Percentiles rank a stretch among this genome's conserved stretches.
These are phyloP conservation scores for Chlorodrepanis virens DNA, from an alignment of 2,113 vertebrate genomes.

Conservation along the genomic window DNA sequence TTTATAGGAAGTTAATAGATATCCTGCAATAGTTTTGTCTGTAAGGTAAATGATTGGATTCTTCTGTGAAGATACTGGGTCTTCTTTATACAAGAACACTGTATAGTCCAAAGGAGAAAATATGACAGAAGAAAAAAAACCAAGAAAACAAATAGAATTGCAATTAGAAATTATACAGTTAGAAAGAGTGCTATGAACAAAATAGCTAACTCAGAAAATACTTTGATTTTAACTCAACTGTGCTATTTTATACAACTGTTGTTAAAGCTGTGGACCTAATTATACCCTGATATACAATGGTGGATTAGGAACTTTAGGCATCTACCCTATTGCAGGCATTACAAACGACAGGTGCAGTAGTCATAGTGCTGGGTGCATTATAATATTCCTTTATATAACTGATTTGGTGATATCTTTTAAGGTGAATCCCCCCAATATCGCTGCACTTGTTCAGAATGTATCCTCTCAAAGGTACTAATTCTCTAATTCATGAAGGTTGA, in stretches of 20 bases:
- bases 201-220: not conserved
- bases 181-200: not conserved
- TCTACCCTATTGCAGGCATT: not conserved
- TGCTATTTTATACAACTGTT: not conserved
- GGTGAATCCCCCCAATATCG: rapidly evolving
- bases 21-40: not conserved
- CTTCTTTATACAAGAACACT: not conserved
- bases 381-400: not conserved
- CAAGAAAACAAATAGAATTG: not conserved
- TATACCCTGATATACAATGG: not conserved
- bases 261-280: not conserved
- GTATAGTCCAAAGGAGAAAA: not conserved
- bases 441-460: not conserved
- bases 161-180: not conserved
- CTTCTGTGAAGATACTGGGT: not conserved
- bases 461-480: not conserved
- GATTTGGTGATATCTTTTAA: not conserved
- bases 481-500: not conserved
- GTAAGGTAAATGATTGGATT: not conserved
- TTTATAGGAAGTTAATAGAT: not conserved
- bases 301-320: not conserved
- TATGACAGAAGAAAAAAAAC: not conserved
- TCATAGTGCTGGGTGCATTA: not conserved
- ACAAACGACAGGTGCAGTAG: not conserved
- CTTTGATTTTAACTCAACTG: not conserved